A percentile compares a stretch with the other conserved stretches of the same genome.
These are phyloP conservation scores for Corapipo altera DNA, from an alignment of 2,113 vertebrate genomes.

Conservation along the genomic window DNA sequence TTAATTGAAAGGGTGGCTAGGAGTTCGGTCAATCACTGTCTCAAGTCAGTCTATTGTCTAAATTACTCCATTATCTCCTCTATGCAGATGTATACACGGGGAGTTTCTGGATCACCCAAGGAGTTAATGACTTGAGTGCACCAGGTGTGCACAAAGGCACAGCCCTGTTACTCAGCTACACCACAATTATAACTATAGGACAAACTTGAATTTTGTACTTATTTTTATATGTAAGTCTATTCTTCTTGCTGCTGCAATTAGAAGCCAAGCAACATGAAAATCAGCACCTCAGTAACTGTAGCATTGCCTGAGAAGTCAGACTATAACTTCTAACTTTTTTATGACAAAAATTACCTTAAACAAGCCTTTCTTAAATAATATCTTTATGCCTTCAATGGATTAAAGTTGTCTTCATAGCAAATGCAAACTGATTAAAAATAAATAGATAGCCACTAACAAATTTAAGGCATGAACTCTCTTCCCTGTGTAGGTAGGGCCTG, in stretches of 20 bases:
- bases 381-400: not conserved
- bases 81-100: not conserved
- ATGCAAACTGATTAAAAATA: not conserved
- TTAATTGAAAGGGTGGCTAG: slow-evolving; percentile 34
- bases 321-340: not conserved
- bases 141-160: not conserved
- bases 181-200: not conserved
- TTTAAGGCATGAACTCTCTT: not conserved
- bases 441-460: not conserved
- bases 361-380: accelerated
- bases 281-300: not conserved
- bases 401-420: not conserved
- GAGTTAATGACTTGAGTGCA: slow-evolving; percentile 36
- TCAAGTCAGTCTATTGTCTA: slow-evolving; percentile 2
- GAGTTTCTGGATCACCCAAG: slow-evolving; percentile 25
- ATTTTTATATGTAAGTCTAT: not conserved
- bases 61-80: slow-evolving; percentile 40
- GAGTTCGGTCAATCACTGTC: not conserved
- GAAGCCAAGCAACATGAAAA: not conserved
- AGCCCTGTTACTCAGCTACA: not conserved
- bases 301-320: not conserved
- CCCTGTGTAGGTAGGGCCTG: not conserved
- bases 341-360: not conserved
- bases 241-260: not conserved
- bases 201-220: not conserved